A percentile compares a stretch with the other conserved stretches of the same genome.
Evolutionary conservation across 2,888 invertebrate species (phyloP).

Genomic region (Mimachlamys varia): DNA sequence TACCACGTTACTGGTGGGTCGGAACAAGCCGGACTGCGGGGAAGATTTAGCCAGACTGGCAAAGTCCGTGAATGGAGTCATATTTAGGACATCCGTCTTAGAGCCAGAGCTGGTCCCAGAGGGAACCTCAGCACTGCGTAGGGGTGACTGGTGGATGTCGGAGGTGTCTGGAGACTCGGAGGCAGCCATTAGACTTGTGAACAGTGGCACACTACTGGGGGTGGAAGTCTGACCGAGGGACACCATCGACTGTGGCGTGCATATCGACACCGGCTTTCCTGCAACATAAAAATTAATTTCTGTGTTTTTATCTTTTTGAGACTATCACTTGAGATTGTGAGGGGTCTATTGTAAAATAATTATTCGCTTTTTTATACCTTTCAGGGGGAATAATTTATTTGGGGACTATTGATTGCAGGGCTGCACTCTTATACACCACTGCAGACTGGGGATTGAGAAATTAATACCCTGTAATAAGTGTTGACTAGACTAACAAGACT

Average conservation of each 20-base stretch:
- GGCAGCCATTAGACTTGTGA: slow-evolving; percentile 50
- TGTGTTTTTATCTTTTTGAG: too few relatives aligned
- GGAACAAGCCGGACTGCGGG: neutral
- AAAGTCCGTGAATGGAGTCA: neutral
- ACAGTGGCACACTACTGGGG: slow-evolving; percentile 38
- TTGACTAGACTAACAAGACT: too few relatives aligned
- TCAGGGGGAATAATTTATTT: too few relatives aligned
- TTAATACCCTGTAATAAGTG: too few relatives aligned
- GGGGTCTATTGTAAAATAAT: too few relatives aligned
- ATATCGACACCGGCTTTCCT: slow-evolving; percentile 7
- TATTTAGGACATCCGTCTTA: neutral
- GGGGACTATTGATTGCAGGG: too few relatives aligned
- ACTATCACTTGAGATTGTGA: too few relatives aligned
- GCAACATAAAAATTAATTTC: neutral
- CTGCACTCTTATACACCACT: too few relatives aligned
- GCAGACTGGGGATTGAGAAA: too few relatives aligned
- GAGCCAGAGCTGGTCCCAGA: neutral
- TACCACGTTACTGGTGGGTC: neutral
- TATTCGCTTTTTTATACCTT: too few relatives aligned
- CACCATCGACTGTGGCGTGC: neutral
- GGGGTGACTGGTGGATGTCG: neutral
- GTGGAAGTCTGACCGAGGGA: neutral
- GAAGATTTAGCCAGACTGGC: neutral
- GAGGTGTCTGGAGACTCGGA: slow-evolving; percentile 52
- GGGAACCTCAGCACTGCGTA: neutral